phyloP scores from a whole-genome alignment of 92 coral and sea anemone genomes.

The Porites lobata region DNA sequence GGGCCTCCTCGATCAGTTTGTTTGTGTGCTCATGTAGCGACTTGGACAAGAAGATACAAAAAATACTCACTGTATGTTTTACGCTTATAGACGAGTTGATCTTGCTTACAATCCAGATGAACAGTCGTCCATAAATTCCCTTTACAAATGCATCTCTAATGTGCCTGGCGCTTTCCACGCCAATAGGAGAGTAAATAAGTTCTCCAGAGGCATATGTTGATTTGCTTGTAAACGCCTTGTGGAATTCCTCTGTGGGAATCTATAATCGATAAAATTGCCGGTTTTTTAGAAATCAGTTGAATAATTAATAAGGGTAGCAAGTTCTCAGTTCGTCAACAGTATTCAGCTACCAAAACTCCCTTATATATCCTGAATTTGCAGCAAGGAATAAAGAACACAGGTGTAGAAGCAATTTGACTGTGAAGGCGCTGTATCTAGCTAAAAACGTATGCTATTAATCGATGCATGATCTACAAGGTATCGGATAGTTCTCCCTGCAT shows the following conservation, averaged over 20 bases:
- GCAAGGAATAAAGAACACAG: no score
- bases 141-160: constrained; percentile 97
- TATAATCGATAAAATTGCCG: constrained; percentile 3
- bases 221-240: constrained; percentile 83
- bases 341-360: no score
- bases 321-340: no score
- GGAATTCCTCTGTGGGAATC: constrained; percentile 77
- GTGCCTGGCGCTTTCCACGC: constrained; percentile 81
- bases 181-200: constrained; percentile 90
- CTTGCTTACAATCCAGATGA: constrained; percentile 92
- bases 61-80: constrained; percentile 67
- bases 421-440: no score
- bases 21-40: background rate
- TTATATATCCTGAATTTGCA: no score
- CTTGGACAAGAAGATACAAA: background rate
- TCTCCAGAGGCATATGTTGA: constrained; percentile 96
- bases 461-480: no score
- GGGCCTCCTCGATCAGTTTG: no score
- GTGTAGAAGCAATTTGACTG: no score
- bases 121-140: constrained; percentile 90
- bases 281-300: no score
- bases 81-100: constrained; percentile 83
- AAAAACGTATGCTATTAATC: no score
- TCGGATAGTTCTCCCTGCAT: no score
- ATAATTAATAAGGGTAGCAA: no score